Base-by-base conservation (phyloP, 2,888 invertebrate genomes). In the Osedax frankpressi region DNA sequence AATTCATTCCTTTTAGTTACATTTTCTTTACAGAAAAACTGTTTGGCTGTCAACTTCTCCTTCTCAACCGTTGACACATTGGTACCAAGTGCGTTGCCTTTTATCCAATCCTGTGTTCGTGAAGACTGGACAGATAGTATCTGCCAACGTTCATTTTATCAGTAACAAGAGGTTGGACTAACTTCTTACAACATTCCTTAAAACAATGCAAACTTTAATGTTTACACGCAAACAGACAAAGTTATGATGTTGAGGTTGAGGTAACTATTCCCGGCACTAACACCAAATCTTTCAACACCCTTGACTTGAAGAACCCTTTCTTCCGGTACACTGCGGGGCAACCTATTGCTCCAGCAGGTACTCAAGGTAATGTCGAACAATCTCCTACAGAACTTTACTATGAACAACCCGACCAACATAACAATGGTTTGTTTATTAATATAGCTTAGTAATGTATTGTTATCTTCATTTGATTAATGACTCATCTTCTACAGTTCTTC, bases 41-140 rank as follows among this genome's bases (percentile, higher is more conserved):
- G 91, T 97, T 74, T 97, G 97, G 96, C 85, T 98, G 30, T 96
- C 96, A 3, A 98, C 98, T 3, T 91, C 96, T 0, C 97, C 97
- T 0, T 96, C 96, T 1, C 96, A 97, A 84, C 94, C 96, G 0
- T 87, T 98, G 26, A 98, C 97, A 29, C 97, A 98, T 85, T 98
- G 97, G 98, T 97, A 98, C 85, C 96, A 97, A 79, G 96, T 97
- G 1, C 89, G 97, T 30, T 98, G 97, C 84, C 88, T 98, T 76
- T 85, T 98, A 73, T 93, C 94, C 82, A 91, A 91, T 78, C 97
- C 97, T 1, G 89, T 98, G 69, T 91, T 97, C 81, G 92, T 93
- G 27, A 94, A 94, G 86, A 92, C 92, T 84, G 96, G 96, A 1
- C 94, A 97, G 83, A 88, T 90, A 6, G 86, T 96, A 73, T 90